These are phyloP conservation scores for Cephus nigrinus DNA, from an alignment of 2,888 invertebrate genomes.

Conservation along the genomic window DNA sequence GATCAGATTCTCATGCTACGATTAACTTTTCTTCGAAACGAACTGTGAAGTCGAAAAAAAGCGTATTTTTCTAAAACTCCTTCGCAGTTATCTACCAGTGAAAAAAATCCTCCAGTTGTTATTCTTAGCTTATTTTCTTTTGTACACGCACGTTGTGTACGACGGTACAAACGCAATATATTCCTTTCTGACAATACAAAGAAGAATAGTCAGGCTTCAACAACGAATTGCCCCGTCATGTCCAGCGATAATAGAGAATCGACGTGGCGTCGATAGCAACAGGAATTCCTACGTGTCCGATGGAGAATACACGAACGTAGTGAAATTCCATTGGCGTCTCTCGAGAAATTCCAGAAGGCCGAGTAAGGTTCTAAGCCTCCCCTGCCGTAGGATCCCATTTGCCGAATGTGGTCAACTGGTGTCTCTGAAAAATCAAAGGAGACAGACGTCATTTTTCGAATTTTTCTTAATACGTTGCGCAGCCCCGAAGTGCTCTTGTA, in stretches of 20 bases:
- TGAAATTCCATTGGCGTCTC: neutral
- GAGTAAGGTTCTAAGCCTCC: neutral
- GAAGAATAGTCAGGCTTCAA: neutral
- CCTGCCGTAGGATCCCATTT: neutral
- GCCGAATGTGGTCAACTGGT: neutral
- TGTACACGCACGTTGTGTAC: too few relatives aligned
- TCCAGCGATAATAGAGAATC: neutral
- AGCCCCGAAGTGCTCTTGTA: neutral
- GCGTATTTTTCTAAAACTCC: too few relatives aligned
- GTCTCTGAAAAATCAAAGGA: neutral
- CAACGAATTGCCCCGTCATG: neutral
- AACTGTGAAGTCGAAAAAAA: too few relatives aligned
- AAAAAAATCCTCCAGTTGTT: too few relatives aligned
- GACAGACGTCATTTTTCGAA: neutral
- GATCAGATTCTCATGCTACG: too few relatives aligned
- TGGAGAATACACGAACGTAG: neutral
- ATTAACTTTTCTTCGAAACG: too few relatives aligned
- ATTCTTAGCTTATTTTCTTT: too few relatives aligned
- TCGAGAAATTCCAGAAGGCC: neutral
- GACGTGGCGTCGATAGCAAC: neutral
- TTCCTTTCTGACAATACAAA: neutral
- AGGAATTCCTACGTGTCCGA: neutral
- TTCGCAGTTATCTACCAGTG: too few relatives aligned
- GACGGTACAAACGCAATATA: neutral
- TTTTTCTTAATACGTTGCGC: neutral